Evolutionary conservation across 2,113 vertebrate genomes (phyloP), one percentile per base, ranked within the genome.

Genomic region (Apaloderma vittatum): DNA sequence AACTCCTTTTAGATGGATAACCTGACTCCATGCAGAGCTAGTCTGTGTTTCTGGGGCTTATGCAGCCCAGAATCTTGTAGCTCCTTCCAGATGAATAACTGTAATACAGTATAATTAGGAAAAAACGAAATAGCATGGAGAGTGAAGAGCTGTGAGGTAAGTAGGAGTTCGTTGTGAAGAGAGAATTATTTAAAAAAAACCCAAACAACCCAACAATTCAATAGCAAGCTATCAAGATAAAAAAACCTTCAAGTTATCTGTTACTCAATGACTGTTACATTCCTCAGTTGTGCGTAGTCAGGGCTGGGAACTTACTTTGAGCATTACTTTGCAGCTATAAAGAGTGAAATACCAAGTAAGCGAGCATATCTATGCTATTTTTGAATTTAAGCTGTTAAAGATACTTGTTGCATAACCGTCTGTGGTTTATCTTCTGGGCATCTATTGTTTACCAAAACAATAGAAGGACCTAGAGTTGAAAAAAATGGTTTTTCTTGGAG

Each of bases 381-480:
- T 90, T 76, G 66, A 65, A 32, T 92, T 84, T 66, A 72, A 45
- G 52, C 40, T 59, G 36, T 67, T 54, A 40, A 55, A 85, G 32
- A 8, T 80, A 59, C 70, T 55, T 72, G 8, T 61, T 77, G 34
- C 65, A 21, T 68, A 74, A 49, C 26, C 7, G 46, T 19, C 21
- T 46, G 11, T 58, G 65, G 29, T 72, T 92, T 21, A 59, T 43
- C 32, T 43, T 66, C 15, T 17, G 54, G 58, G 36, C 18, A 46
- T 48, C 67, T 79, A 62, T 34, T 7, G 23, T 36, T 81, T 48
- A 27, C 26, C 20, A 20, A 15, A 49, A 90, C n/a, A 59, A 40
- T 34, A 68, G 19, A 19, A 72, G 55, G 57, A 65, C 18, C 9
- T 89, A 32, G 18, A 45, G 26, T 55, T 46, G 49, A 78, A 79